A percentile compares a stretch with the other conserved stretches of the same genome.
phyloP scores from a whole-genome alignment of 2,888 invertebrate genomes.

The Cheilosia pagana region DNA sequence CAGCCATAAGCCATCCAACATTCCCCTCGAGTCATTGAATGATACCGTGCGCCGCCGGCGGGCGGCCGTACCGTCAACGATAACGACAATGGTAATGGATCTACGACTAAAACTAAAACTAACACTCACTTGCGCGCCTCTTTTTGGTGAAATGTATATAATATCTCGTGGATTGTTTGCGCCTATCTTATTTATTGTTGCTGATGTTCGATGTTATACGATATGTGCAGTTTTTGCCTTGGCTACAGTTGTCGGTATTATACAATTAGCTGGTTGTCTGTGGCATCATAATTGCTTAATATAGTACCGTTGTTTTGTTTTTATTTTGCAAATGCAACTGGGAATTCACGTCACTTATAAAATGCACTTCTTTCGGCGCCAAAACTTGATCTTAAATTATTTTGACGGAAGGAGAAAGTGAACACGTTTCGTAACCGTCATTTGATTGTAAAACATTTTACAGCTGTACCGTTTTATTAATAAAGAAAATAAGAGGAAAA shows the following conservation, averaged over 20 bases:
- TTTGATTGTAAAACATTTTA: slow-evolving; percentile 32
- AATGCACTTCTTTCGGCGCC: slow-evolving; percentile 44
- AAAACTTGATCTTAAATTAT: slow-evolving; percentile 58
- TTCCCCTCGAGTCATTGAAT: slow-evolving; percentile 55
- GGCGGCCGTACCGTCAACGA: not conserved
- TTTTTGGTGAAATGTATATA: slow-evolving; percentile 63
- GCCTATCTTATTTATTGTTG: slow-evolving; percentile 23
- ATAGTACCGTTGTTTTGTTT: slow-evolving; percentile 27
- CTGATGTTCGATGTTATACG: slow-evolving; percentile 15
- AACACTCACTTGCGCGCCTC: slow-evolving; percentile 52
- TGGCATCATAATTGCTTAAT: slow-evolving; percentile 52
- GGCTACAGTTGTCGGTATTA: slow-evolving; percentile 49
- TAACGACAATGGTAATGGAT: slow-evolving; percentile 57
- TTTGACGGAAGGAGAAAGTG: slow-evolving; percentile 50
- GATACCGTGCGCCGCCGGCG: slow-evolving; percentile 21
- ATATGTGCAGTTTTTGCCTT: slow-evolving; percentile 7
- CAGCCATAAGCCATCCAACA: slow-evolving; percentile 47
- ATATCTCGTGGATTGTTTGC: slow-evolving; percentile 60
- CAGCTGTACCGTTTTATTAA: slow-evolving; percentile 1
- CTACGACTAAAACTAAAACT: slow-evolving; percentile 45
- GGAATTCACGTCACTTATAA: slow-evolving; percentile 34
- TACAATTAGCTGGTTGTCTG: slow-evolving; percentile 53
- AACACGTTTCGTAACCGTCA: slow-evolving; percentile 43
- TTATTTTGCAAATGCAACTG: slow-evolving; percentile 59
- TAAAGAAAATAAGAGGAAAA: not conserved